phyloP scores from a whole-genome alignment of 2,113 vertebrate species.

The Trichechus manatus region DNA sequence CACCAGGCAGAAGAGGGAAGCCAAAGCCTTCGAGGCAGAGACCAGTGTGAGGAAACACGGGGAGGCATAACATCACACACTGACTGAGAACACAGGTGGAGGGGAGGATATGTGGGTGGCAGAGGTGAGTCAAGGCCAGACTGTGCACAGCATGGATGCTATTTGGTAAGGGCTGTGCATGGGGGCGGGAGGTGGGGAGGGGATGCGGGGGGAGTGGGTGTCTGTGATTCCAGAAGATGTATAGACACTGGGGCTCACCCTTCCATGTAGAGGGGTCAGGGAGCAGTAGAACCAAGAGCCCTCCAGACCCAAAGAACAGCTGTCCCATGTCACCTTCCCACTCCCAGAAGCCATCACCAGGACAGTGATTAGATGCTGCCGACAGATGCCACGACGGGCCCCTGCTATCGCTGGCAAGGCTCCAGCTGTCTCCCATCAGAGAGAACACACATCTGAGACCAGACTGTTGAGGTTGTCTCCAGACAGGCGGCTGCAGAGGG shows the following conservation, averaged over 20 bases:
- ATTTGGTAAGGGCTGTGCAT: background rate
- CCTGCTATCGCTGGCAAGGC: background rate
- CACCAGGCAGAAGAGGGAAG: background rate
- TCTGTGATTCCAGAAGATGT: background rate
- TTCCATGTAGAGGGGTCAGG: background rate
- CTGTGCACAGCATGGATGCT: too few relatives aligned
- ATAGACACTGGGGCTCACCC: background rate
- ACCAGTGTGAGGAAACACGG: background rate
- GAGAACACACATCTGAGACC: conserved; percentile 60
- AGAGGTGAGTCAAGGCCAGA: background rate
- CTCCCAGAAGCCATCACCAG: conserved; percentile 47
- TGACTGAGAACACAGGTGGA: background rate
- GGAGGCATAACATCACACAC: accelerated
- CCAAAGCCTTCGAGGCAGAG: background rate
- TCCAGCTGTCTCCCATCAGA: conserved; percentile 54
- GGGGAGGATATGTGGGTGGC: accelerated
- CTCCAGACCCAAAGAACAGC: background rate
- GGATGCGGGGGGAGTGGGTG: background rate
- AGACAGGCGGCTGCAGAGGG: background rate
- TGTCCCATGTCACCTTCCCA: background rate
- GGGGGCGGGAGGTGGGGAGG: too few relatives aligned
- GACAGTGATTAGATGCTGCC: background rate
- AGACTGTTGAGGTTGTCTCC: conserved; percentile 69
- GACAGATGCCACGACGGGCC: conserved; percentile 37
- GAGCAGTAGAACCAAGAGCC: background rate